Conservation (phyloP, 2,797 vertebrate species). For the Poeciliopsis paucimaculata region DNA sequence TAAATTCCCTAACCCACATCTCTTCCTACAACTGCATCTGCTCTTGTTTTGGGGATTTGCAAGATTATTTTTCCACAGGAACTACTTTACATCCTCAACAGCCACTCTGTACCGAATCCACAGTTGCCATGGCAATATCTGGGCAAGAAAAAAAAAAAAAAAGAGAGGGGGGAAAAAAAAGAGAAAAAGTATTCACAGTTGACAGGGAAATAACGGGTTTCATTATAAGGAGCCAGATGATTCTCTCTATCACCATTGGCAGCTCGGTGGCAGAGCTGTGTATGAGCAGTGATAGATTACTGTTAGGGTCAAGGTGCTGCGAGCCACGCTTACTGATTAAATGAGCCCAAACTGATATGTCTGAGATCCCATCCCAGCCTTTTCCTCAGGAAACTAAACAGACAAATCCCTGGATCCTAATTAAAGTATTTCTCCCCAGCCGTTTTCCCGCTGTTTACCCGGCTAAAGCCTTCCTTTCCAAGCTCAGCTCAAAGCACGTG, state of each 20-base stretch:
- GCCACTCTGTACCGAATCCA: conserved; percentile 68
- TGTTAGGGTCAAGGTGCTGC: conserved; percentile 60
- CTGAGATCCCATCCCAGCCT: conserved; percentile 61
- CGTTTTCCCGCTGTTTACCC: conserved; percentile 60
- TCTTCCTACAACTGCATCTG: conserved; percentile 64
- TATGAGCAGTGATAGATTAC: conserved; percentile 72
- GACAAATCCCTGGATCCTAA: conserved; percentile 78
- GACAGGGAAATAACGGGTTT: conserved; percentile 80
- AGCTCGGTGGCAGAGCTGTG: conserved; percentile 60
- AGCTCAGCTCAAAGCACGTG: conserved; percentile 49
- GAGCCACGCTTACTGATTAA: conserved; percentile 67
- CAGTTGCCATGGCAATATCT: conserved; percentile 83
- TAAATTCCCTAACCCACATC: conserved; percentile 63
- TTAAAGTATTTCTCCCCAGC: conserved; percentile 69
- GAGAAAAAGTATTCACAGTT: conserved; percentile 67
- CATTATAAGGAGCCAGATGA: conserved; percentile 77
- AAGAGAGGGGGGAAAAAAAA: neutral
- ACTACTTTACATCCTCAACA: conserved; percentile 72
- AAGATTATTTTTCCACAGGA: conserved; percentile 75
- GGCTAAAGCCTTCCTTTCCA: conserved; percentile 49
- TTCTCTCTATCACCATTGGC: conserved; percentile 74
- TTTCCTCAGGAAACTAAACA: conserved; percentile 63
- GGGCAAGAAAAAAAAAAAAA: conserved; percentile 32
- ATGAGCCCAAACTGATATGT: conserved; percentile 72
- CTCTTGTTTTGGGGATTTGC: conserved; percentile 79